Evolutionary conservation across 2,797 vertebrate genomes (phyloP).

Genomic region (Tinamus major): DNA sequence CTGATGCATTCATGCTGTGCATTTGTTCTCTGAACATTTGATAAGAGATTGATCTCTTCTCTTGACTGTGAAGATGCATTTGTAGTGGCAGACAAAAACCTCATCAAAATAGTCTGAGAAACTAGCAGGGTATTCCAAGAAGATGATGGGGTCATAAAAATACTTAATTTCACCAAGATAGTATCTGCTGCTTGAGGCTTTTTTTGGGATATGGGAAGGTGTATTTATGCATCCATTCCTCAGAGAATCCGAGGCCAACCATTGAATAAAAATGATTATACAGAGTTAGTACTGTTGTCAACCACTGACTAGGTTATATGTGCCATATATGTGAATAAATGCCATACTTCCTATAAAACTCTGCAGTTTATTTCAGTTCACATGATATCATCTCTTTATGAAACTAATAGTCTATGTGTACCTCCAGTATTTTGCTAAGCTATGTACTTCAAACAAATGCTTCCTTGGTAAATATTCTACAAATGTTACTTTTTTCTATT

Average conservation of each 20-base stretch:
- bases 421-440: neutral
- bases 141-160: neutral
- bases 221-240: neutral
- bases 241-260: neutral
- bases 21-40: neutral
- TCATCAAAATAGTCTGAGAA: neutral
- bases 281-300: neutral
- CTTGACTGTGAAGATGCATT: neutral
- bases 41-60: neutral
- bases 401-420: neutral
- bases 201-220: neutral
- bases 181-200: neutral
- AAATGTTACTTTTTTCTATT: neutral
- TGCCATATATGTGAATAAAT: neutral
- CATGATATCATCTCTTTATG: neutral
- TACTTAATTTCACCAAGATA: too few species aligned
- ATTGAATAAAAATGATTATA: neutral
- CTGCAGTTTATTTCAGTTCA: neutral
- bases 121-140: neutral
- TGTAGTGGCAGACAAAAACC: neutral
- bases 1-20: neutral
- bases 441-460: neutral
- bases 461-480: fast-evolving
- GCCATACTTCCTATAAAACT: fast-evolving
- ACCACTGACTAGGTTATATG: too few species aligned